Base-by-base conservation (phyloP, 2,797 vertebrate species). In the Remorina albescens region DNA sequence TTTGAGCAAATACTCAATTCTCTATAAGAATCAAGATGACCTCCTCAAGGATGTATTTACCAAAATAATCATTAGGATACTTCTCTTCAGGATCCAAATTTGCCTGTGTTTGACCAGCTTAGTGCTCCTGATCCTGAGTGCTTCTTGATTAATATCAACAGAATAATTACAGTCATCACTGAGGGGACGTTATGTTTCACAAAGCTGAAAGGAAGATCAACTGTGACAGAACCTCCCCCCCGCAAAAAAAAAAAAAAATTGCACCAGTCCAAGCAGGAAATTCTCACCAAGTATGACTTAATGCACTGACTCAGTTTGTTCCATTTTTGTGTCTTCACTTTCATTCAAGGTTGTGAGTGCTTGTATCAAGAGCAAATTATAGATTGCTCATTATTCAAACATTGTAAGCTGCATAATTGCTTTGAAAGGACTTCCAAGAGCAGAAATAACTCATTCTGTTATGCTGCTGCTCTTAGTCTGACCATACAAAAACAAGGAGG, bases 311-410 rank as follows among this genome's bases (percentile, higher is more conserved):
- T 54, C 57, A 19, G 26, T 66, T 69, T 66, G 59, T 55, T 60
- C 15, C 19, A 16, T 67, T 81, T n/a, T 30, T 32, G 54, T 56
- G 55, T 76, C 77, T 74, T 85, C 58, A 44, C 73, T 81, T 82
- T 83, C 44, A 64, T 61, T 82, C 66, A 82, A 82, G 71, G 79
- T 74, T 80, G 47, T 4, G 13, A 71, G 51, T 70, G 78, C 80
- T 87, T 85, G 76, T 57, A 70, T 50, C 15, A 2, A 36, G 59
- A 80, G 54, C 70, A 69, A 82, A 83, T 83, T 83, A 80, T 68
- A 63, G 53, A 76, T 86, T 76, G 47, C 49, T 84, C 68, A 78
- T 83, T 85, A 80, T 70, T 56, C 74, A 78, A 66, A 86, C 30
- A 51, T 57, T 60, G 66, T 75, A 71, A 71, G 49, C 53, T 28